These are phyloP conservation scores for Lasioglossum figueresi DNA, from an alignment of 2,888 invertebrate genomes.

Conservation along the genomic window DNA sequence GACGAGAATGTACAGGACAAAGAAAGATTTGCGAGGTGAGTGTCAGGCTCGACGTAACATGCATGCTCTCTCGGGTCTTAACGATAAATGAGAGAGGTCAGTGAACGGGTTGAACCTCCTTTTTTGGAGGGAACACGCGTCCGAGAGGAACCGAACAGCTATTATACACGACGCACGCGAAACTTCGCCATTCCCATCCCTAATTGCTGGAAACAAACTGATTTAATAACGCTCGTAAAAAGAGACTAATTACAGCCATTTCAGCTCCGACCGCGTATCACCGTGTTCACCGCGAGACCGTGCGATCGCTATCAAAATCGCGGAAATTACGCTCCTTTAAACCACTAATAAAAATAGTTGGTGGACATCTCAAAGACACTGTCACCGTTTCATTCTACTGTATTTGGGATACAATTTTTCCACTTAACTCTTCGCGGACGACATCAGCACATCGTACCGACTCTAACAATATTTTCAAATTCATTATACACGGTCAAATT, in stretches of 20 bases:
- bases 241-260: not conserved
- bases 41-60: constrained; percentile 73
- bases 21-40: constrained; percentile 97
- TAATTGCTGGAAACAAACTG: constrained; percentile 6
- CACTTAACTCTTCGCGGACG: too few species aligned
- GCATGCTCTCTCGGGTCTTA: constrained; percentile 26
- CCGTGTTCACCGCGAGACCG: not conserved
- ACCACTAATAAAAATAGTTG: not conserved
- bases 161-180: constrained; percentile 3
- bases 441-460: too few species aligned
- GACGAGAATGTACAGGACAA: constrained; percentile 98
- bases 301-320: not conserved
- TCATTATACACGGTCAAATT: too few species aligned
- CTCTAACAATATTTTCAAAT: too few species aligned
- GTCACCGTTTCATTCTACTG: too few species aligned
- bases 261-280: not conserved
- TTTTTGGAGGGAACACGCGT: constrained; percentile 38
- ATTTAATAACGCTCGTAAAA: not conserved
- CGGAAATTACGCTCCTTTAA: not conserved
- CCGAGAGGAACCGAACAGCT: not conserved
- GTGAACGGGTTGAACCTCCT: constrained; percentile 45
- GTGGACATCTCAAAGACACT: not conserved
- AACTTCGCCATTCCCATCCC: not conserved
- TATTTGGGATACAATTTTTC: too few species aligned
- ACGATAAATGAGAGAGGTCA: constrained; percentile 44